phyloP scores from a whole-genome alignment of 2,888 invertebrate genomes.

The Cheilosia impressa region DNA sequence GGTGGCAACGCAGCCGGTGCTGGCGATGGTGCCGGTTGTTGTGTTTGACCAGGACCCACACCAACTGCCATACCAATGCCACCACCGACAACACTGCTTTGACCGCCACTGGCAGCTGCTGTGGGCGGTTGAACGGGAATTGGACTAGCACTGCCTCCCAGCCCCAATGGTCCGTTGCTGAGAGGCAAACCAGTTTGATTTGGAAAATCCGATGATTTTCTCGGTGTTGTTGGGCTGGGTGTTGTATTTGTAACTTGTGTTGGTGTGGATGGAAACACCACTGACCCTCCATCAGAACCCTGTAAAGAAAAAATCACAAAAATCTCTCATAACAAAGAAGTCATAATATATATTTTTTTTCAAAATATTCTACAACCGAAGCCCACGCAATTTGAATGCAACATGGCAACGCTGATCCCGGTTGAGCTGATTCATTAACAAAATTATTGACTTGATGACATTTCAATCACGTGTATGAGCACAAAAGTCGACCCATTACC shows the following conservation, averaged over 20 bases:
- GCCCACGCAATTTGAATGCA: neutral
- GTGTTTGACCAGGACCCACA: slow-evolving; percentile 70
- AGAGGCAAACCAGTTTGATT: slow-evolving; percentile 85
- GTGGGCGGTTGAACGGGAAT: slow-evolving; percentile 79
- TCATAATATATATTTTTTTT: neutral
- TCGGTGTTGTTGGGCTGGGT: slow-evolving; percentile 86
- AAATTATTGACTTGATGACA: slow-evolving; percentile 53
- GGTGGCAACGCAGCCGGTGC: slow-evolving; percentile 89
- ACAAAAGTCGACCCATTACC: slow-evolving; percentile 38
- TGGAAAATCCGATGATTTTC: slow-evolving; percentile 88
- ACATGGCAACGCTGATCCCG: slow-evolving; percentile 18
- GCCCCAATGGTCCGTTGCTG: slow-evolving; percentile 85
- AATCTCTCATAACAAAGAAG: neutral
- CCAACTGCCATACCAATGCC: slow-evolving; percentile 62
- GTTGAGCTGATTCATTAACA: slow-evolving; percentile 22
- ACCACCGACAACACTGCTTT: slow-evolving; percentile 61
- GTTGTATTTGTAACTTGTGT: slow-evolving; percentile 82
- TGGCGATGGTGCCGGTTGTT: slow-evolving; percentile 81
- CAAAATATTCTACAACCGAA: neutral
- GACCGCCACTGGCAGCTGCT: slow-evolving; percentile 64
- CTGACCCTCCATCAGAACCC: slow-evolving; percentile 91
- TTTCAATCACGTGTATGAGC: slow-evolving; percentile 39
- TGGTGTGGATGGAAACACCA: slow-evolving; percentile 88
- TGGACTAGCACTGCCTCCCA: slow-evolving; percentile 87
- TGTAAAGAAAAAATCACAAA: slow-evolving; percentile 82